Percentiles rank a stretch among this genome's conserved stretches.
Conservation (phyloP, 1,140 invertebrate genomes). For the Drosophila nebulosa region DNA sequence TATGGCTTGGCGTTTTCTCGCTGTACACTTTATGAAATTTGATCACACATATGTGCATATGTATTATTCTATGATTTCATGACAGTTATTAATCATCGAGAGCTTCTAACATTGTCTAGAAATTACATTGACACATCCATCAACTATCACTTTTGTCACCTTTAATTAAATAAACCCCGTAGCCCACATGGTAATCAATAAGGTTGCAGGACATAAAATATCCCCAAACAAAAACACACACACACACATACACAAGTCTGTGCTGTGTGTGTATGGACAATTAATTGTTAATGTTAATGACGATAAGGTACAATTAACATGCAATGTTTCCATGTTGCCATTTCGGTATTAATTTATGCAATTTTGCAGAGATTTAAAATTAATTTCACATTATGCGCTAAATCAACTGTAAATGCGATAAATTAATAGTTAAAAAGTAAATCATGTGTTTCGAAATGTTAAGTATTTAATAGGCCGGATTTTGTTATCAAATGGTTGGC, state of each 20-base stretch:
- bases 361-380: constrained; percentile 51
- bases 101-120: not conserved
- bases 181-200: not conserved
- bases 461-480: constrained; percentile 1
- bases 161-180: not conserved
- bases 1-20: no score
- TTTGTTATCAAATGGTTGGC: not conserved
- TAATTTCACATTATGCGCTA: constrained; percentile 61
- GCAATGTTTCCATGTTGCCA: constrained; percentile 5
- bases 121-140: not conserved
- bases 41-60: no score
- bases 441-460: constrained; percentile 14
- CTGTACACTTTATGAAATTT: no score
- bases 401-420: constrained; percentile 73
- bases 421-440: constrained; percentile 63
- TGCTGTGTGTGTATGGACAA: constrained; percentile 29
- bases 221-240: no score
- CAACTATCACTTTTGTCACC: not conserved
- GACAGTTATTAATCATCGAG: no score
- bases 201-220: no score
- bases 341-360: constrained; percentile 51
- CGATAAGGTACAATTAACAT: constrained; percentile 59
- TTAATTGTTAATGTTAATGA: constrained; percentile 76
- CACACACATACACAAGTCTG: not conserved
- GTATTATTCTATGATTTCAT: no score